Evolutionary conservation across 2,888 invertebrate species (phyloP).

Genomic region (Hyles lineata): DNA sequence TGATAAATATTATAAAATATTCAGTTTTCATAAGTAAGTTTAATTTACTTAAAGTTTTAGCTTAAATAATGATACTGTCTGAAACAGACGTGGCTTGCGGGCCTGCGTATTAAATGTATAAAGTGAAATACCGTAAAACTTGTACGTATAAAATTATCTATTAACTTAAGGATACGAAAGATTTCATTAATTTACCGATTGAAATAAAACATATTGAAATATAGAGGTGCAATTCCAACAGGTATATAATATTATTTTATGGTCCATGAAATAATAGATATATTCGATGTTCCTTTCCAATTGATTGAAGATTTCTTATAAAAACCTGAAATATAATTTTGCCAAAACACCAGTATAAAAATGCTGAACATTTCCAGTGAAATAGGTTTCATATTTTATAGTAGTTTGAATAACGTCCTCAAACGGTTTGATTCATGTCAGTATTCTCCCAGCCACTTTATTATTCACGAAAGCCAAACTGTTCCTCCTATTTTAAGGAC

Average conservation of each 20-base stretch:
- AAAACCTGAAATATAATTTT: neutral
- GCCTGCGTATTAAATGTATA: neutral
- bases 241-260: neutral
- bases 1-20: neutral
- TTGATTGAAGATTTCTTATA: neutral
- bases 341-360: neutral
- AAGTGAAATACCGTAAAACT: neutral
- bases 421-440: too few species aligned
- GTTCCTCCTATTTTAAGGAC: too few species aligned
- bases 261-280: neutral
- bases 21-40: constrained; percentile 2
- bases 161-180: neutral
- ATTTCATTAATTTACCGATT: neutral
- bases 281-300: neutral
- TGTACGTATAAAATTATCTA: neutral
- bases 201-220: neutral
- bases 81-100: neutral
- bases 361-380: neutral
- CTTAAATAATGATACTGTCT: neutral
- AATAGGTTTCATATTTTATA: neutral
- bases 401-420: too few species aligned
- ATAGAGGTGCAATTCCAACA: neutral
- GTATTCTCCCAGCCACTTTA: too few species aligned
- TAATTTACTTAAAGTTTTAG: neutral
- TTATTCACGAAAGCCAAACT: too few species aligned